These are phyloP conservation scores for Planiliza haematocheilus DNA, from an alignment of 2,113 vertebrate genomes.

Conservation along the genomic window DNA sequence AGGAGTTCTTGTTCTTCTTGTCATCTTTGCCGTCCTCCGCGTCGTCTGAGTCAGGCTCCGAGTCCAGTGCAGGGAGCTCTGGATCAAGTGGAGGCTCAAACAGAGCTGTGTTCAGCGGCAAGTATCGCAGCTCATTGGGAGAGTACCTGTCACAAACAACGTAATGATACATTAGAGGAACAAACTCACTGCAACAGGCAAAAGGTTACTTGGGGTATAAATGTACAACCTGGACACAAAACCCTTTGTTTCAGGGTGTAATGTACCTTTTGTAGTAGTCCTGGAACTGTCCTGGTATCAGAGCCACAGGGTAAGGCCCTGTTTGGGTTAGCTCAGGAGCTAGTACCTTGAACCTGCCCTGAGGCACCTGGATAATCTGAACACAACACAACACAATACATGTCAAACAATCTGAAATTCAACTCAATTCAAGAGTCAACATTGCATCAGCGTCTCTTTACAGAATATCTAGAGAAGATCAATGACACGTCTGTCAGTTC, in stretches of 20 bases:
- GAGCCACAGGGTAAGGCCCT: slow-evolving; percentile 96
- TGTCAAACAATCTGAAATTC: neutral
- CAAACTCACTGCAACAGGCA: neutral
- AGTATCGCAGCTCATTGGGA: slow-evolving; percentile 95
- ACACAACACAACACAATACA: neutral
- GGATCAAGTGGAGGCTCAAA: slow-evolving; percentile 97
- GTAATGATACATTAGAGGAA: slow-evolving; percentile 4
- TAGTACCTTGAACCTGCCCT: slow-evolving; percentile 94
- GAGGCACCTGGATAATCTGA: slow-evolving; percentile 98
- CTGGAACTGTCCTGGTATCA: slow-evolving; percentile 99
- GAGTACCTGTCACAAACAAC: slow-evolving; percentile 87
- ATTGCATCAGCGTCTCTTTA: neutral
- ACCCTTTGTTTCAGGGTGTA: neutral
- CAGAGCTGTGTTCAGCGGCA: slow-evolving; percentile 95
- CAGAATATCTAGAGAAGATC: neutral
- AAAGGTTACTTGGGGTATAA: too few relatives aligned
- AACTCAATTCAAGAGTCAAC: neutral
- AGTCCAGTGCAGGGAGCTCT: slow-evolving; percentile 92
- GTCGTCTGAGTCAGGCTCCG: slow-evolving; percentile 96
- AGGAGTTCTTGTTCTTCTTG: slow-evolving; percentile 88
- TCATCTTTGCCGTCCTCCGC: slow-evolving; percentile 89
- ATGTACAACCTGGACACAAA: too few relatives aligned
- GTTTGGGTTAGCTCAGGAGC: slow-evolving; percentile 92
- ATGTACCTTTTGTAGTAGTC: slow-evolving; percentile 97
- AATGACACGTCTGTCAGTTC: neutral